phyloP scores from a whole-genome alignment of 2,797 vertebrate genomes.

The Anguilla marmorata region DNA sequence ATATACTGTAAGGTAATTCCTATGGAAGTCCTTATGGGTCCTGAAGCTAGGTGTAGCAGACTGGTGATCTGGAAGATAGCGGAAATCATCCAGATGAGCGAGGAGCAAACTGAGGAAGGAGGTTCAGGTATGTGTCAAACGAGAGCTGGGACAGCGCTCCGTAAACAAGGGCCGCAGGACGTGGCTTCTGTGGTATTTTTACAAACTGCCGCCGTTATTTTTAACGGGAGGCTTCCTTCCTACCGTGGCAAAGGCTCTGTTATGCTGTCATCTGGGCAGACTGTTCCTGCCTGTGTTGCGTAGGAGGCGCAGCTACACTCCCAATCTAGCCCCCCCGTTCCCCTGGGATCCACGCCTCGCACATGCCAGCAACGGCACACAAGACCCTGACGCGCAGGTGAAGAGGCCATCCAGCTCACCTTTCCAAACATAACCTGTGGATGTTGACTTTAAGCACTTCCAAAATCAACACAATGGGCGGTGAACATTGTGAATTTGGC shows the following conservation, averaged over 20 bases:
- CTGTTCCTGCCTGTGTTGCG: not conserved
- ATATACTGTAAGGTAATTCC: not conserved
- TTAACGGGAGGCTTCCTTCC: slow-evolving; percentile 27
- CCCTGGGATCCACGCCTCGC: not conserved
- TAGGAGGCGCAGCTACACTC: not conserved
- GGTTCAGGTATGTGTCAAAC: not conserved
- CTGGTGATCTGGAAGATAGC: not conserved
- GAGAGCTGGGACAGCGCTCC: not conserved
- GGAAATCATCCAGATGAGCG: not conserved
- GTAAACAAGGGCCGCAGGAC: slow-evolving; percentile 22
- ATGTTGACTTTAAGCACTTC: not conserved
- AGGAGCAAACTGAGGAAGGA: slow-evolving; percentile 13
- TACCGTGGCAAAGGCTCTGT: not conserved
- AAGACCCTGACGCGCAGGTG: not conserved
- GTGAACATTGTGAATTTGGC: not conserved
- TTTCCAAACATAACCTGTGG: not conserved
- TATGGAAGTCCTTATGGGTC: not conserved
- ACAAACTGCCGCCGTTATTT: slow-evolving; percentile 7
- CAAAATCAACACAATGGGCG: not conserved
- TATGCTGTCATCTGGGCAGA: not conserved
- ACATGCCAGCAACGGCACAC: not conserved
- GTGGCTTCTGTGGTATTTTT: not conserved
- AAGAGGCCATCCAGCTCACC: not conserved
- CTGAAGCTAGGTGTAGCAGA: not conserved
- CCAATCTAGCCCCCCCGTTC: not conserved